Conservation (phyloP, 2,888 invertebrate genomes). For the Sipha maydis region DNA sequence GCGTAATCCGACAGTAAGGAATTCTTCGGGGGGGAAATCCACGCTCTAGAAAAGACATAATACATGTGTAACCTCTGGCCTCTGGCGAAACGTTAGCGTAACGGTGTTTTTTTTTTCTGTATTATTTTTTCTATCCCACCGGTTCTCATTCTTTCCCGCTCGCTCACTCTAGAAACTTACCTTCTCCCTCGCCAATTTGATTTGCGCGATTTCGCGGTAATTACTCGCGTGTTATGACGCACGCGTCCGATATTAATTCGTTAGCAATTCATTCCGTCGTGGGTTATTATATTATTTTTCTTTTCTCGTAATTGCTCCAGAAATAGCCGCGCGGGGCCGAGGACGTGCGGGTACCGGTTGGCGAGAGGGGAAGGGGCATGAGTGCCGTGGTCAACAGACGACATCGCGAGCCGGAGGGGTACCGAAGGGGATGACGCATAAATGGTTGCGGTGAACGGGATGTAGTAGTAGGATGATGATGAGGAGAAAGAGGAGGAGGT, state of each 20-base stretch:
- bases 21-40: neutral
- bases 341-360: neutral
- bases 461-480: no score
- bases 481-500: neutral
- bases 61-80: neutral
- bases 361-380: neutral
- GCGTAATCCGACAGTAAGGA: no score
- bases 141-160: neutral
- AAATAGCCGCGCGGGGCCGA: neutral
- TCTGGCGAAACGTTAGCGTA: neutral
- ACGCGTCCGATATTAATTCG: neutral
- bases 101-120: slow-evolving; percentile 5
- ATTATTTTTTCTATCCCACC: neutral
- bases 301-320: neutral
- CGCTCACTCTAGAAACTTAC: no score
- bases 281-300: no score
- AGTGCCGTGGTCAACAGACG: neutral
- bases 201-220: neutral
- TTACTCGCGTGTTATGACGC: neutral
- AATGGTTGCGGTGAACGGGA: no score
- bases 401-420: no score
- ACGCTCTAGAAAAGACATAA: neutral
- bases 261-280: neutral
- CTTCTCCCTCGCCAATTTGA: neutral
- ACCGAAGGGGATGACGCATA: no score